Evolutionary conservation across 2,888 invertebrate species (phyloP).

Genomic region (Troglohyphantes excavatus): DNA sequence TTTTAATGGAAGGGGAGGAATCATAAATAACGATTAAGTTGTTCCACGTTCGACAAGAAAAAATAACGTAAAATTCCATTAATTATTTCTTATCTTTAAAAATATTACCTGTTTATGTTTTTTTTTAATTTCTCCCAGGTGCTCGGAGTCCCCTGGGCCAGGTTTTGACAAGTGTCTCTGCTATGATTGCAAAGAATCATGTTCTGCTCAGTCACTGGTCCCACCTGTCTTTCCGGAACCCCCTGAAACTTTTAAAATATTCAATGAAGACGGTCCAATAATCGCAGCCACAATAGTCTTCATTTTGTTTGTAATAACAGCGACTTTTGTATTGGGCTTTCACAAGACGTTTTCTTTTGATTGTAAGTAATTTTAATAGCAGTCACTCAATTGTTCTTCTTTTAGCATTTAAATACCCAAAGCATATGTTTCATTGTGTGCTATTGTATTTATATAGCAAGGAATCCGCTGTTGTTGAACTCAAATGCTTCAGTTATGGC

Average conservation of each 20-base stretch:
- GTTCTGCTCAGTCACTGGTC: conserved; percentile 48
- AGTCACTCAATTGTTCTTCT: no score
- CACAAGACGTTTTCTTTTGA: conserved; percentile 16
- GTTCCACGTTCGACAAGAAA: no score
- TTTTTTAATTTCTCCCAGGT: conserved; percentile 71
- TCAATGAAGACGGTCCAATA: conserved; percentile 89
- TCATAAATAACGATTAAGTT: no score
- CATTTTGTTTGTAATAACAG: conserved; percentile 89
- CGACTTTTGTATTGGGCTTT: conserved; percentile 82
- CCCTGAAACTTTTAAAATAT: conserved; percentile 83
- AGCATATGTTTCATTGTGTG: background rate
- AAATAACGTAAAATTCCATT: no score
- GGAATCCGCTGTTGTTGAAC: background rate
- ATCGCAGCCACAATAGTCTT: conserved; percentile 91
- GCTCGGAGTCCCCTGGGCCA: conserved; percentile 86
- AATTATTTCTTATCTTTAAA: no score
- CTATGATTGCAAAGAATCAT: conserved; percentile 85
- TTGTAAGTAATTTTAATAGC: conserved; percentile 34
- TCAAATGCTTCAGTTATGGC: conserved; percentile 19
- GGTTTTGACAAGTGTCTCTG: conserved; percentile 84
- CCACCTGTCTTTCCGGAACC: conserved; percentile 39
- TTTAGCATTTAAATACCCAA: no score
- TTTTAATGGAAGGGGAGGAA: no score
- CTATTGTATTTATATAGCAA: conserved; percentile 8
- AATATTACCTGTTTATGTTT: no score